Conservation (phyloP, 2,888 invertebrate species). For the Agelastica alni region DNA sequence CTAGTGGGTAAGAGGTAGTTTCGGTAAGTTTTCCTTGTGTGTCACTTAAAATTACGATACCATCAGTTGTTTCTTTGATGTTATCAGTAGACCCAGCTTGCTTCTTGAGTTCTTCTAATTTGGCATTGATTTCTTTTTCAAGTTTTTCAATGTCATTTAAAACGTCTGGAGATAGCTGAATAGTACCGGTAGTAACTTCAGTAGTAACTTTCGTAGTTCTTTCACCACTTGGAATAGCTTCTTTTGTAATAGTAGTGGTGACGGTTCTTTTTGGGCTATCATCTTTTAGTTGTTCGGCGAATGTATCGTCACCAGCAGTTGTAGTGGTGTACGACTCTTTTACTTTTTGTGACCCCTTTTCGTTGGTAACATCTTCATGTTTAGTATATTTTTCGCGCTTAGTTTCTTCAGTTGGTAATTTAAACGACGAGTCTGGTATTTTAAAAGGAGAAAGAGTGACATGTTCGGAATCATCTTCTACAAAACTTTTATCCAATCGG, state of each 20-base stretch:
- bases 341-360: conserved; percentile 3
- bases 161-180: conserved; percentile 25
- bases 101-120: conserved; percentile 24
- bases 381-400: background rate
- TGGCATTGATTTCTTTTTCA: conserved; percentile 32
- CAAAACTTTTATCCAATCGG: conserved; percentile 3
- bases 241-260: conserved; percentile 31
- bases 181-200: conserved; percentile 31
- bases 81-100: conserved; percentile 9
- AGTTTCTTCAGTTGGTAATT: background rate
- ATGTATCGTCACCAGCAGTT: conserved; percentile 2
- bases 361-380: background rate
- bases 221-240: conserved; percentile 31
- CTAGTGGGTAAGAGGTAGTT: conserved; percentile 2
- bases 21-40: background rate
- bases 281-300: conserved; percentile 11
- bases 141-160: conserved; percentile 27
- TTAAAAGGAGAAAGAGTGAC: conserved; percentile 12
- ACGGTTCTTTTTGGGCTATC: conserved; percentile 25
- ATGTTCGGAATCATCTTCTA: conserved; percentile 11
- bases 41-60: background rate
- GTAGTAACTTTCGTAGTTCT: conserved; percentile 34
- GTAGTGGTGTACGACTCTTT: background rate
- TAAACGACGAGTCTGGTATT: conserved; percentile 1
- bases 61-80: background rate